Percentiles rank a stretch among this genome's conserved stretches.
Conservation (phyloP, 1,140 invertebrate species). For the Bacillus rossius region DNA sequence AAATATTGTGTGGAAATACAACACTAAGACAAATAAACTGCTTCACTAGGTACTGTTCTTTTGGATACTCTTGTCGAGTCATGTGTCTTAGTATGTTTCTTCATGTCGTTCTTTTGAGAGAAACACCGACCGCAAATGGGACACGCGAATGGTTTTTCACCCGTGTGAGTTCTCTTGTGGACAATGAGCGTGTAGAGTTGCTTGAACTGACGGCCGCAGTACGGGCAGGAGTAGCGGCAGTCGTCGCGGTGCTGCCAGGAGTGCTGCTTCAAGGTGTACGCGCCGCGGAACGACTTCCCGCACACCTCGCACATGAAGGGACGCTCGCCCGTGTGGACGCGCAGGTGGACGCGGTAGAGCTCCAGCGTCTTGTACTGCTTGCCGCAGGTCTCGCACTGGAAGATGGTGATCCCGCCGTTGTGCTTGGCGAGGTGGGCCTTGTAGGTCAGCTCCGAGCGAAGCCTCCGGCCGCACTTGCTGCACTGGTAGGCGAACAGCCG, state of each 20-base stretch:
- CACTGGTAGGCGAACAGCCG: no score
- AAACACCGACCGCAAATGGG: slow-evolving; percentile 38
- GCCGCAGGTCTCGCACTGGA: no score
- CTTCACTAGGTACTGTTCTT: no score
- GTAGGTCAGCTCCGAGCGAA: no score
- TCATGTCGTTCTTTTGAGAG: slow-evolving; percentile 39
- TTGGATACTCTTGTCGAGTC: no score
- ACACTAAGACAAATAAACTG: no score
- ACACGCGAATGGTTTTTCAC: slow-evolving; percentile 48
- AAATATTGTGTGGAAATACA: no score
- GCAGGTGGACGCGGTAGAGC: no score
- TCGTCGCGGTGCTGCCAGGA: neutral
- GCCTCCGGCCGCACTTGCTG: no score
- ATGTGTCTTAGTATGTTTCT: slow-evolving; percentile 47
- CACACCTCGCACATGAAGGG: slow-evolving; percentile 66
- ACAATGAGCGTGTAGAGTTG: slow-evolving; percentile 1
- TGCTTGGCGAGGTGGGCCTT: no score
- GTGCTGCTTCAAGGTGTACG: slow-evolving; percentile 60
- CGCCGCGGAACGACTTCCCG: slow-evolving; percentile 65
- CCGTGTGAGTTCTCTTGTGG: slow-evolving; percentile 2
- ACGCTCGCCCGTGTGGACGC: slow-evolving; percentile 54
- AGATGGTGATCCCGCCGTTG: no score
- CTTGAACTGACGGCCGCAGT: neutral
- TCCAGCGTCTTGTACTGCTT: no score
- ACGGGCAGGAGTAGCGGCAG: slow-evolving; percentile 1